Evolutionary conservation across 2,888 invertebrate species (phyloP).

Genomic region (Polydrusus tereticollis): DNA sequence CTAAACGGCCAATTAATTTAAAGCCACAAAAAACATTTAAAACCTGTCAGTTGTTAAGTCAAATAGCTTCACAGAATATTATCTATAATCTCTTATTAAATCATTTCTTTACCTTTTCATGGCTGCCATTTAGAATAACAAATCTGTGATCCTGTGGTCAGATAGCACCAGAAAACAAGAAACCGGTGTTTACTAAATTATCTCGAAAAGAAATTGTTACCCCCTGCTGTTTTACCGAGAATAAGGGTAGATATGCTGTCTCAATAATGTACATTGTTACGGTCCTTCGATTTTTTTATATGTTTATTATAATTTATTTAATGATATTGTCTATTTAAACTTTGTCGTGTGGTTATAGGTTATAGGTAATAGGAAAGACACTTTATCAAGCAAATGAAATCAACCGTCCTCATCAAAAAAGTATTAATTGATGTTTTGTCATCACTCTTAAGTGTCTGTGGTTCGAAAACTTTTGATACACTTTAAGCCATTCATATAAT

Average conservation of each 20-base stretch:
- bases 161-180: slow-evolving; percentile 52
- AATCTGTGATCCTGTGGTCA: slow-evolving; percentile 55
- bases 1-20: slow-evolving; percentile 40
- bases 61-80: slow-evolving; percentile 48
- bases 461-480: too few species aligned
- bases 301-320: neutral
- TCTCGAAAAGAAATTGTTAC: slow-evolving; percentile 37
- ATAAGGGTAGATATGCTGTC: slow-evolving; percentile 55
- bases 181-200: slow-evolving; percentile 53
- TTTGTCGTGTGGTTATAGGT: neutral
- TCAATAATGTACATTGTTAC: slow-evolving; percentile 48
- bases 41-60: slow-evolving; percentile 47
- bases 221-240: slow-evolving; percentile 50
- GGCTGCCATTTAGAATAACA: slow-evolving; percentile 53
- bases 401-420: too few species aligned
- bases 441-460: too few species aligned
- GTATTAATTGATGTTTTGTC: too few species aligned
- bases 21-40: slow-evolving; percentile 26
- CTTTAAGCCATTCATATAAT: too few species aligned
- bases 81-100: slow-evolving; percentile 49
- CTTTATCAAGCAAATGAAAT: neutral
- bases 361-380: neutral
- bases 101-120: slow-evolving; percentile 51
- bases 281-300: neutral
- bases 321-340: neutral